phyloP scores from a whole-genome alignment of 2,797 vertebrate genomes.

The Halcyon chelicuti region DNA sequence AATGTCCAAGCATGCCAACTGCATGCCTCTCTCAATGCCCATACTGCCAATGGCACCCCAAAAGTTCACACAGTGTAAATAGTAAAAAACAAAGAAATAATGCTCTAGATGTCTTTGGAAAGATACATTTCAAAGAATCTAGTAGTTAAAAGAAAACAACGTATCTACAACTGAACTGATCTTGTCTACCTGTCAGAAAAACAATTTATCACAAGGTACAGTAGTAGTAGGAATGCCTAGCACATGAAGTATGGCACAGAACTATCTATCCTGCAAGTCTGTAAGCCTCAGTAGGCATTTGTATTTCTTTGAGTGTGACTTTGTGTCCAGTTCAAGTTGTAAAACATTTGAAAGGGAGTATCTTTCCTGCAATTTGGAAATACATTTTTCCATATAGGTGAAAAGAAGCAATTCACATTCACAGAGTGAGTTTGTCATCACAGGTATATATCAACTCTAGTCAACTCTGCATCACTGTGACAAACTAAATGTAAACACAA shows the following conservation, averaged over 20 bases:
- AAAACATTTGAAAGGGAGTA: not conserved
- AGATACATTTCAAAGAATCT: not conserved
- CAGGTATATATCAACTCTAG: not conserved
- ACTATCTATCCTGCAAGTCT: not conserved
- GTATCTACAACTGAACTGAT: not conserved
- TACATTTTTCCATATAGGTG: not conserved
- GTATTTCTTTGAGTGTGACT: fast-evolving
- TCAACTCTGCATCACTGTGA: not conserved
- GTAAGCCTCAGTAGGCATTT: not conserved
- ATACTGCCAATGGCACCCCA: fast-evolving
- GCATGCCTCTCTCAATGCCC: not conserved
- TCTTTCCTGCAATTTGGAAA: not conserved
- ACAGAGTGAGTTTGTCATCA: not conserved
- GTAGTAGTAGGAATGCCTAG: fast-evolving
- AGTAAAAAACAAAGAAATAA: not conserved
- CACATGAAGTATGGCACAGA: not conserved
- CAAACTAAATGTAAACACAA: not conserved
- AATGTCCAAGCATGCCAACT: not conserved
- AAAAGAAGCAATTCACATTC: not conserved
- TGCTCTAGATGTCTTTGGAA: not conserved
- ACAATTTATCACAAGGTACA: not conserved
- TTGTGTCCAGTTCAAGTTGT: not conserved
- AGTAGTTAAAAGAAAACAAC: not conserved
- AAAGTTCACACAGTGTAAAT: not conserved
- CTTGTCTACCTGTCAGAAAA: not conserved